phyloP scores from a whole-genome alignment of 2,888 invertebrate genomes.

The Epiperipatus broadwayi region DNA sequence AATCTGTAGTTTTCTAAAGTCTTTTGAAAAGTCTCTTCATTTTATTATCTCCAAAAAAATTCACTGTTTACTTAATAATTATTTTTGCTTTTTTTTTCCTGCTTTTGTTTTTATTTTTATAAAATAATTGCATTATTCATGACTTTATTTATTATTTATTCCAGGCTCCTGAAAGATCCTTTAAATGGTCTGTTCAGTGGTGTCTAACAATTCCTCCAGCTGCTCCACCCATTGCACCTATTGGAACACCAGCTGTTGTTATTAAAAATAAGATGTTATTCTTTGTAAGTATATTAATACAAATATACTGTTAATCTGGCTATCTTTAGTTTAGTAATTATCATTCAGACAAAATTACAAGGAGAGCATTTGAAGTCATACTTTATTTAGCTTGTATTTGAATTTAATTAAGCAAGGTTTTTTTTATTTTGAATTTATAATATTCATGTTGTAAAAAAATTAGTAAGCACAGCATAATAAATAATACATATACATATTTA shows the following conservation, averaged over 20 bases:
- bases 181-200: conserved; percentile 74
- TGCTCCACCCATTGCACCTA: conserved; percentile 63
- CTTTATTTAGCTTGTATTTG: background rate
- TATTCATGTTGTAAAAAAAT: too few relatives aligned
- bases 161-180: conserved; percentile 25
- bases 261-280: conserved; percentile 72
- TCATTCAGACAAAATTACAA: conserved; percentile 5
- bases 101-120: too few relatives aligned
- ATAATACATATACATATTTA: too few relatives aligned
- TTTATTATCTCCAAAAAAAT: too few relatives aligned
- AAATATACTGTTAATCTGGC: conserved; percentile 1
- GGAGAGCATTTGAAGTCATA: background rate
- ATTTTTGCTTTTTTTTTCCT: too few relatives aligned
- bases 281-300: conserved; percentile 49
- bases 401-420: background rate
- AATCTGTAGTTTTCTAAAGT: too few relatives aligned
- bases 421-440: conserved; percentile 7
- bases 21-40: too few relatives aligned
- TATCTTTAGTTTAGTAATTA: background rate
- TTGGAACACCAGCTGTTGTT: conserved; percentile 67
- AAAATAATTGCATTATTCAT: background rate
- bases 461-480: too few relatives aligned
- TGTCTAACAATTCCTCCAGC: conserved; percentile 79
- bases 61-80: too few relatives aligned
- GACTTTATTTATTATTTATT: conserved; percentile 10